Evolutionary conservation across 2,113 vertebrate species (phyloP).

Genomic region (Cyrtonyx montezumae): DNA sequence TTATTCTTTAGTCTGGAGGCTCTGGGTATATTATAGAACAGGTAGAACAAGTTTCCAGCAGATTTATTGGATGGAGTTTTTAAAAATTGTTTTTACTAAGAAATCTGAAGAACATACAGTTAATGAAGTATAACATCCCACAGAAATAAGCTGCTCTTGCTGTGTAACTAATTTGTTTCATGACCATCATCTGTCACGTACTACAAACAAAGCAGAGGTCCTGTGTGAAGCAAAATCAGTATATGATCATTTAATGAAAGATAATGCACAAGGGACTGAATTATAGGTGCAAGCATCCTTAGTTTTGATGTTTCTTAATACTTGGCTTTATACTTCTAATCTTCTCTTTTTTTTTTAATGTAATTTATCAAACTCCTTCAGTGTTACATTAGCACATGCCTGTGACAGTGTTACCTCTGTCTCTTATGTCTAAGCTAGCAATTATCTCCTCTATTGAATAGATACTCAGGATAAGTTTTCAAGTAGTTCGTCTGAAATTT

Average conservation of each 20-base stretch:
- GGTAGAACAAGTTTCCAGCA: not conserved
- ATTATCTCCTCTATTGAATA: not conserved
- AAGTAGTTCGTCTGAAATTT: not conserved
- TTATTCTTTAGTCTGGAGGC: no score
- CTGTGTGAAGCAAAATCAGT: not conserved
- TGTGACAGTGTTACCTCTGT: not conserved
- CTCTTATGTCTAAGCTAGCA: not conserved
- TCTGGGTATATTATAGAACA: not conserved
- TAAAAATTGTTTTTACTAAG: no score
- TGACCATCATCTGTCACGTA: not conserved
- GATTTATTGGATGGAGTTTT: not conserved
- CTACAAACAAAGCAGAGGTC: not conserved
- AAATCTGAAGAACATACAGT: not conserved
- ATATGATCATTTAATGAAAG: not conserved
- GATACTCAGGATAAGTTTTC: not conserved
- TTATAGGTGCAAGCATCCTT: not conserved
- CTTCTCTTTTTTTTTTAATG: not conserved
- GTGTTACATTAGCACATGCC: not conserved
- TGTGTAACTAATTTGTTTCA: not conserved
- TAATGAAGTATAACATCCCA: not conserved
- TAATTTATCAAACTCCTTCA: not conserved
- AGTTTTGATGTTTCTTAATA: not conserved
- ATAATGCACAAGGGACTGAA: no score
- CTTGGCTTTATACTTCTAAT: not conserved
- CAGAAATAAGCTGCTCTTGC: not conserved